These are phyloP conservation scores for Pitangus sulphuratus DNA, from an alignment of 2,797 vertebrate genomes.

Conservation along the genomic window DNA sequence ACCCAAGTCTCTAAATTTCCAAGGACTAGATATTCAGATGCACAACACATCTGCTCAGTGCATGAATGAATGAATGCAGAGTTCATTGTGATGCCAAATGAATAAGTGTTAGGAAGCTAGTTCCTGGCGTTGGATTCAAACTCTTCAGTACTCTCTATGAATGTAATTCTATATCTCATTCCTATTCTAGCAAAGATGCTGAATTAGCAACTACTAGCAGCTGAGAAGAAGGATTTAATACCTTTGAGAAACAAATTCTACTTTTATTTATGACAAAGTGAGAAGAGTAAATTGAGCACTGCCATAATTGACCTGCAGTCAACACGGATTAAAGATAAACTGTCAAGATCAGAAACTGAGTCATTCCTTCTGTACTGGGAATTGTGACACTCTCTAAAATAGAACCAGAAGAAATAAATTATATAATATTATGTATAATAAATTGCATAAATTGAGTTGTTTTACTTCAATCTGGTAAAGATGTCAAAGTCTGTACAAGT, in stretches of 20 bases:
- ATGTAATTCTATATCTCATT: not conserved
- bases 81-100: not conserved
- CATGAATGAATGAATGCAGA: not conserved
- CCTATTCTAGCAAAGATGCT: not conserved
- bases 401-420: not conserved
- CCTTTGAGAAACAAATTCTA: not conserved
- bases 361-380: not conserved
- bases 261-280: not conserved
- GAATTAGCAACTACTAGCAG: not conserved
- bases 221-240: not conserved
- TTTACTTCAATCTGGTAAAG: not conserved
- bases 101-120: not conserved
- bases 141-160: rapidly evolving
- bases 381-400: not conserved
- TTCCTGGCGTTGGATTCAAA: not conserved
- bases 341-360: not conserved
- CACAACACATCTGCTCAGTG: not conserved
- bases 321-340: not conserved
- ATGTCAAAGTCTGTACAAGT: not conserved
- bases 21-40: not conserved
- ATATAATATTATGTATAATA: not conserved
- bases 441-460: not conserved
- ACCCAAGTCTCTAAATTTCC: not conserved
- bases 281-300: not conserved
- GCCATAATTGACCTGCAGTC: not conserved